phyloP scores from a whole-genome alignment of 2,888 invertebrate genomes.

The Andricus curvator region DNA sequence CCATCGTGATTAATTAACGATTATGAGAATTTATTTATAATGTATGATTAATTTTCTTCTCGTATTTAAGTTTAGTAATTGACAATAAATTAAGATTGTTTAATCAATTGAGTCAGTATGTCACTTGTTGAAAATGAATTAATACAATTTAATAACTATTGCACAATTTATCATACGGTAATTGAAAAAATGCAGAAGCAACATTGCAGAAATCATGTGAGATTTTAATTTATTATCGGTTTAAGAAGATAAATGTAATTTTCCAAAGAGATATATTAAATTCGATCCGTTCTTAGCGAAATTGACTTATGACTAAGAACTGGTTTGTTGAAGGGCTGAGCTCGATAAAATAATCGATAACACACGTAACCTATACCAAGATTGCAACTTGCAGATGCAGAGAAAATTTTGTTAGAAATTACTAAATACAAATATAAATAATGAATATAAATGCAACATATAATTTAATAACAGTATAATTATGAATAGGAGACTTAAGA shows the following conservation, averaged over 20 bases:
- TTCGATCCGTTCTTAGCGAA: constrained; percentile 12
- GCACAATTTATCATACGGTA: too few species aligned
- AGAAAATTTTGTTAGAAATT: neutral
- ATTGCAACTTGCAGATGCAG: constrained; percentile 16
- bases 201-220: neutral
- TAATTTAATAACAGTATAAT: too few species aligned
- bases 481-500: too few species aligned
- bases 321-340: constrained; percentile 17
- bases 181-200: too few species aligned
- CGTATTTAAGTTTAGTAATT: neutral
- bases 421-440: too few species aligned
- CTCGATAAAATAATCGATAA: constrained; percentile 36
- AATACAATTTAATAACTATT: neutral
- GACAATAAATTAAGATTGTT: neutral
- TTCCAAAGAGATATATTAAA: neutral
- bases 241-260: neutral
- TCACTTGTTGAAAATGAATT: neutral
- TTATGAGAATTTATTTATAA: too few species aligned
- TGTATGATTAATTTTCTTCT: neutral
- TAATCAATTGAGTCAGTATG: constrained; percentile 2
- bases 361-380: neutral
- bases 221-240: neutral
- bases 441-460: too few species aligned
- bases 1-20: neutral
- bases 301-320: constrained; percentile 25